Base-by-base conservation (phyloP, 2,888 invertebrate genomes). In the Iselma pallidipennis region DNA sequence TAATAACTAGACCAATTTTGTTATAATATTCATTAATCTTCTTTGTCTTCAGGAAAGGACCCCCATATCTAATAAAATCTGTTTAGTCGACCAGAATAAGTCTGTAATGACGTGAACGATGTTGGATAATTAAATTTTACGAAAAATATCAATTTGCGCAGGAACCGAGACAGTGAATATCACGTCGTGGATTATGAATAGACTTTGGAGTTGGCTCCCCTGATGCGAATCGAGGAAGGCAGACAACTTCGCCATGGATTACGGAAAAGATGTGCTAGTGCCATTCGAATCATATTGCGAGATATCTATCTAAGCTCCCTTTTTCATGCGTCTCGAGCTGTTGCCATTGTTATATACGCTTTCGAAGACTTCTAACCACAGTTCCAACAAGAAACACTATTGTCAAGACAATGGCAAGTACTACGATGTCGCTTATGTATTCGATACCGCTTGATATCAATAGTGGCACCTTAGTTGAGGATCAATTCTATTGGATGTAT, bases 241-340 rank as follows among this genome's bases (percentile, higher is more conserved):
- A 31, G 31, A 31, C n/a, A 76, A 76, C 75, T 74, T 76, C 75
- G 76, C 74, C 74, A 70, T 69, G 76, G 77, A 77, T 77, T 78
- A 75, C 66, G 68, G 69, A 69, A 74, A 74, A 74, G 76, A 77
- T 75, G 75, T 75, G 75, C 72, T 71, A 74, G 71, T 74, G 74
- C 76, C 74, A 77, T 78, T 76, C 74, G 76, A 78, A 76, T 78
- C 77, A 76, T 78, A 78, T 78, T 77, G 77, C 74, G 69, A 71
- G 76, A 77, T 77, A 77, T 77, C 76, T 74, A 78, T 76, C 78
- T 77, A 76, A 78, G 75, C 75, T 70, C 72, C 65, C 75, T 74
- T 75, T 75, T 76, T 75, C 74, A 76, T 75, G 74, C 74, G 69
- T 71, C 69, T 69, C 73, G 72, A 74, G 73, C 74, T 75, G 73